These are phyloP conservation scores for Cydia strobilella DNA, from an alignment of 1,140 invertebrate genomes.

Conservation along the genomic window DNA sequence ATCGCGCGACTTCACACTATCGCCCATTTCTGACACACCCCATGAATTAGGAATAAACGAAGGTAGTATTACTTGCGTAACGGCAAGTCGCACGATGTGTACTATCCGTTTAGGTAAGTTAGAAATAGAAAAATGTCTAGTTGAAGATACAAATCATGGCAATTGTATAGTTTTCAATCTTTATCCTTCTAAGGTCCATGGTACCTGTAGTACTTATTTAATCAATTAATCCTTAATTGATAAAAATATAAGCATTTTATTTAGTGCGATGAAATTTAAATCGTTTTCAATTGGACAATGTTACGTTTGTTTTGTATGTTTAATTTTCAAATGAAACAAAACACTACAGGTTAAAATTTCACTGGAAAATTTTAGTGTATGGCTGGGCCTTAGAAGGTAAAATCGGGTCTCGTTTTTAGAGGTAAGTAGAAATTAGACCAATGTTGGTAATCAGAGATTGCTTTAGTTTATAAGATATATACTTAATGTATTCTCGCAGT, in stretches of 20 bases:
- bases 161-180: too few relatives aligned
- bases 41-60: background rate
- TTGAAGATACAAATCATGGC: constrained; percentile 5
- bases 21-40: constrained; percentile 1
- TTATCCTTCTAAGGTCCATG: too few relatives aligned
- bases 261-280: too few relatives aligned
- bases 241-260: too few relatives aligned
- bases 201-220: too few relatives aligned
- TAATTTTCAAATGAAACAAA: too few relatives aligned
- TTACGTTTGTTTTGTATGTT: too few relatives aligned
- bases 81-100: background rate
- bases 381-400: background rate
- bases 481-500: background rate
- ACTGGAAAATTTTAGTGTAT: too few relatives aligned
- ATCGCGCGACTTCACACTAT: background rate
- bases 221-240: too few relatives aligned
- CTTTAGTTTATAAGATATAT: constrained; percentile 4
- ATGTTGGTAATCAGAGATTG: background rate
- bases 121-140: background rate
- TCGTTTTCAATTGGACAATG: too few relatives aligned
- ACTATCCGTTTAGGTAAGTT: background rate
- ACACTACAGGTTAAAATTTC: too few relatives aligned
- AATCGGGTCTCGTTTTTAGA: constrained; percentile 4
- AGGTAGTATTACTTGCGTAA: background rate
- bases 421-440: background rate